Conservation (phyloP, 2,113 vertebrate genomes). For the Conger conger region DNA sequence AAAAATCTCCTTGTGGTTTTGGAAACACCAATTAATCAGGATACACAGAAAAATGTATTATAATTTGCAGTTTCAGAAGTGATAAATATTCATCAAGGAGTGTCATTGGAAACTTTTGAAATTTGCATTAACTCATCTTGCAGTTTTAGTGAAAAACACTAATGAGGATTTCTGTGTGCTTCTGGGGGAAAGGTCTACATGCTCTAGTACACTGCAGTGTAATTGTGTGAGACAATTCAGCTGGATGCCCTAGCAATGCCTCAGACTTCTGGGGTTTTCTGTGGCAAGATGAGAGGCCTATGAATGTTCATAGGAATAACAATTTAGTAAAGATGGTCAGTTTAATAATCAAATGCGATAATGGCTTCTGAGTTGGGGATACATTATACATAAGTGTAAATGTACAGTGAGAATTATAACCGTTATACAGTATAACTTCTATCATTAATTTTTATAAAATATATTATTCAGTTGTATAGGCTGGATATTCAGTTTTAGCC, state of each 20-base stretch:
- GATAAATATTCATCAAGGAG: background rate
- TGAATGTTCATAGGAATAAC: too few species aligned
- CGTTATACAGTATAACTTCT: too few species aligned
- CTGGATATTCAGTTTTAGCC: too few species aligned
- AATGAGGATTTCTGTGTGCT: background rate
- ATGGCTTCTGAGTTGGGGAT: too few species aligned
- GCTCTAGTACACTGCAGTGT: background rate
- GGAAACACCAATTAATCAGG: background rate
- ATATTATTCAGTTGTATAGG: too few species aligned
- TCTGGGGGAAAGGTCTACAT: background rate
- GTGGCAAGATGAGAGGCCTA: too few species aligned
- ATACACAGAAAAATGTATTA: background rate
- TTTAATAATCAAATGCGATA: too few species aligned
- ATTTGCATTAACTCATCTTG: background rate
- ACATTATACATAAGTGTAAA: too few species aligned
- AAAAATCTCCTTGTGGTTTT: background rate
- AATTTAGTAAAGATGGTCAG: too few species aligned
- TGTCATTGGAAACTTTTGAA: background rate
- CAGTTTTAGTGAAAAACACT: background rate
- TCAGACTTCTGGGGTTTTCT: too few species aligned
- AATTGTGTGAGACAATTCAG: background rate
- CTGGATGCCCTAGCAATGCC: background rate
- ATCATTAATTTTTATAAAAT: too few species aligned
- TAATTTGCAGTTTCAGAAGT: background rate
- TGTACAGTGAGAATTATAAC: too few species aligned